phyloP scores from a whole-genome alignment of 1,140 invertebrate genomes.

The Venturia canescens region DNA sequence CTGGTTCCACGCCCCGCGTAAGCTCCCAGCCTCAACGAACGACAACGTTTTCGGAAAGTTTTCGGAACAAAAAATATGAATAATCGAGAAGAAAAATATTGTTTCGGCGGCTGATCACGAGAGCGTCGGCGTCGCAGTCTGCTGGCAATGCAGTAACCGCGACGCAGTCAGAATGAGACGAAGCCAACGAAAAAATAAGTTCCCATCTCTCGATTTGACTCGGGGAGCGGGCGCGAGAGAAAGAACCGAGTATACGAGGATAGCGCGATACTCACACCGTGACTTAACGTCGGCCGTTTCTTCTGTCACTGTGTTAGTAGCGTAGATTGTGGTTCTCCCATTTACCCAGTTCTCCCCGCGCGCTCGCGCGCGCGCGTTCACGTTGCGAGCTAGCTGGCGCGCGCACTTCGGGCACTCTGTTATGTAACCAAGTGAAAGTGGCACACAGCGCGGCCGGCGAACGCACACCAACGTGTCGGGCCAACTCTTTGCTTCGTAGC shows the following conservation, averaged over 20 bases:
- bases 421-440: constrained; percentile 78
- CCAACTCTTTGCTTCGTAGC: constrained; percentile 53
- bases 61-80: not conserved
- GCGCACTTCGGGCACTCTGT: constrained; percentile 58
- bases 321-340: constrained; percentile 75
- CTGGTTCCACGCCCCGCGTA: too few species aligned
- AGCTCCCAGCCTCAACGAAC: not conserved
- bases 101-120: not conserved
- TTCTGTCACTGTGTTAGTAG: constrained; percentile 59
- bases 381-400: constrained; percentile 44
- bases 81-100: not conserved
- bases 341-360: constrained; percentile 74
- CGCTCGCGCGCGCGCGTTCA: constrained; percentile 56
- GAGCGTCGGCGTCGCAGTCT: not conserved
- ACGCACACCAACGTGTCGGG: constrained; percentile 56
- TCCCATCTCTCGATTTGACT: not conserved
- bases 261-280: not conserved
- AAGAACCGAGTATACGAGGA: not conserved
- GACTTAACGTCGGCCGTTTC: constrained; percentile 46
- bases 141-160: not conserved
- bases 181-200: not conserved
- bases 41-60: too few species aligned
- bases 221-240: not conserved
- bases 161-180: not conserved
- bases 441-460: constrained; percentile 70